Evolutionary conservation across 2,888 invertebrate species (phyloP), one percentile per base, ranked within the genome.

Genomic region (Drosophila algonquin): DNA sequence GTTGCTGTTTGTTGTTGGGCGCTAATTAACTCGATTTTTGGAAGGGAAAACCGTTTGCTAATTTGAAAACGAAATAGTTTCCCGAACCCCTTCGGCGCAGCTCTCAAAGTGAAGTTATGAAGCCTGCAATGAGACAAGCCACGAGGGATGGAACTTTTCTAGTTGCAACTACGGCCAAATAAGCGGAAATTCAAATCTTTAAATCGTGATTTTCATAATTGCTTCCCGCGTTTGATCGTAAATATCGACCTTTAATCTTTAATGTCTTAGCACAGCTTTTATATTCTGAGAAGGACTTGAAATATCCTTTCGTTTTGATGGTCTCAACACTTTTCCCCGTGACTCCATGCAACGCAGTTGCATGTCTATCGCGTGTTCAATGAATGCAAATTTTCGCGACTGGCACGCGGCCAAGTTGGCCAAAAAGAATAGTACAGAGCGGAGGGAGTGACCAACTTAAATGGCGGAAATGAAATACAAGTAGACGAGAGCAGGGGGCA

Each of bases 391-490:
- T 55, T 16, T 51, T 2, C 2, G 9, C 44, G 8, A 21, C 40
- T 72, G 73, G 68, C 59, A 44, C 9, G 27, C 8, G 12, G 68
- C 75, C 63, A 58, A 52, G 52, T 65, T 58, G 44, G 56, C n/a
- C 44, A 24, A 44, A 47, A 47, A 21, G 16, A 48, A 56, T 48
- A 58, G 50, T 21, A 59, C 63, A 67, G 54, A 65, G 50, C 47
- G 58, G 61, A 44, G 63, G 55, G 55, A 63, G 64, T 62, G 54
- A 10, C 16, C 70, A 63, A 75, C 64, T 73, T 79, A 81, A 84
- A 70, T 70, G 69, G 57, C 80, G 89, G 85, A 89, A 89, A 81
- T 79, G 80, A 69, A 79, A 71, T 69, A 79, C 72, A 77, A 73
- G 70, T 44, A 59, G 60, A 60, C 58, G 72, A 68, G 35, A 35